These are phyloP conservation scores for Athene noctua DNA, from an alignment of 2,113 vertebrate genomes.

Conservation along the genomic window DNA sequence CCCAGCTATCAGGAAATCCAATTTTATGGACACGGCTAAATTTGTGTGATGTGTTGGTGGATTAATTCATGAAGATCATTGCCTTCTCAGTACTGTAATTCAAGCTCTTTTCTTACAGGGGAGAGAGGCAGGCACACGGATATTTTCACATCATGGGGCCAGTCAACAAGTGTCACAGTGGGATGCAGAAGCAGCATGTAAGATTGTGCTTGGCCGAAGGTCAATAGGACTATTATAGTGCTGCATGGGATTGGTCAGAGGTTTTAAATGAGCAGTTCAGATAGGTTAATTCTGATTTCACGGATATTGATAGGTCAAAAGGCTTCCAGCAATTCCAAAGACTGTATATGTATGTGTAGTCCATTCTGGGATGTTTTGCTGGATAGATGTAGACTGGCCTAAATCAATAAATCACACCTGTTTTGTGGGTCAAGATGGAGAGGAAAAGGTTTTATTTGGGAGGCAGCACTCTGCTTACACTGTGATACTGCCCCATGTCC, in stretches of 20 bases:
- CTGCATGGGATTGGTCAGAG: neutral
- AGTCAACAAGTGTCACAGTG: neutral
- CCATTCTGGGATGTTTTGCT: neutral
- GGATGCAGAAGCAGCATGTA: neutral
- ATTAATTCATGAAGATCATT: slow-evolving; percentile 7
- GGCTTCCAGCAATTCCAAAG: neutral
- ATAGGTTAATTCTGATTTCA: slow-evolving; percentile 27
- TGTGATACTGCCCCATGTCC: neutral
- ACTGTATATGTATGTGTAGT: fast-evolving
- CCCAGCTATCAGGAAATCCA: slow-evolving; percentile 48
- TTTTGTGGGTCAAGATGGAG: neutral
- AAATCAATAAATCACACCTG: neutral
- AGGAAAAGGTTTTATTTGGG: neutral
- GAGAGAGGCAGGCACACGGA: neutral
- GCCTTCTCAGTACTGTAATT: slow-evolving; percentile 16
- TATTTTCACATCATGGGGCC: slow-evolving; percentile 48
- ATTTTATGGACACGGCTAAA: slow-evolving; percentile 30
- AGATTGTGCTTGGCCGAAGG: neutral
- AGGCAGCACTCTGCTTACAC: neutral
- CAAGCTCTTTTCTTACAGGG: neutral
- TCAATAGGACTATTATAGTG: neutral
- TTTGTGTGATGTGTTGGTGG: neutral
- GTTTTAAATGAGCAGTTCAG: neutral
- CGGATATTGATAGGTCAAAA: neutral
- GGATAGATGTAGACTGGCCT: neutral